Evolutionary conservation across 2,797 vertebrate genomes (phyloP), one percentile per base, ranked within the genome.

Genomic region (Echeneis naucrates): DNA sequence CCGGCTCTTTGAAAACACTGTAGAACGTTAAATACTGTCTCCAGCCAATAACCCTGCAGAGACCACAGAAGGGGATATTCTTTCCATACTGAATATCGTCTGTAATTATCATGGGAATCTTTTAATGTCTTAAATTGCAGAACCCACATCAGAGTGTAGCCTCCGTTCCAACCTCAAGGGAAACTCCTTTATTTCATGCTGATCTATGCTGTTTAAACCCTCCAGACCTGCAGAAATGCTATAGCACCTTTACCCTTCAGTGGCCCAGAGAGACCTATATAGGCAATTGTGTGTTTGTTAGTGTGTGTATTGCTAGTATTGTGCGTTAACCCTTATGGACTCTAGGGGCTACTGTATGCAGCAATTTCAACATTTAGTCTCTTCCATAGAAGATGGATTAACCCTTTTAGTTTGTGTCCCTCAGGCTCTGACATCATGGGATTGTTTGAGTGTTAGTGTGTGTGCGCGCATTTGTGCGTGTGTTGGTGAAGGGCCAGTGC

Each of bases 341-440:
- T 77, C 73, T 38, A 8, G 71, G 77, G 77, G 48, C 57, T 68
- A 44, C 77, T 77, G 69, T 79, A 58, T 78, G 73, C 68, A 62
- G 68, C 78, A 76, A 82, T 87, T 83, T 68, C 26, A 21, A 80
- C 72, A 63, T 61, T 71, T 67, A 21, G 52, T 72, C 59, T 71
- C 55, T 50, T 72, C 79, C 33, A 23, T 75, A 78, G 68, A 79
- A 79, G 82, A 89, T 86, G 45, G 80, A 91, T 88, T 89, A 88
- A 92, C 89, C 79, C 83, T 86, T 88, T 88, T 78, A 85, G 79
- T 65, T 80, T n/a, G 14, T 83, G 61, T 84, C 75, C 85, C 73
- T 80, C 19, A 47, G 86, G 81, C 74, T 61, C 24, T 51, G 54
- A 78, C 9, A 24, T 78, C 75, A 87, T 71, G 45, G 59, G 33